Percentiles rank a stretch among this genome's conserved stretches.
Conservation (phyloP, 2,113 vertebrate species). For the Nannobrachium achirus region DNA sequence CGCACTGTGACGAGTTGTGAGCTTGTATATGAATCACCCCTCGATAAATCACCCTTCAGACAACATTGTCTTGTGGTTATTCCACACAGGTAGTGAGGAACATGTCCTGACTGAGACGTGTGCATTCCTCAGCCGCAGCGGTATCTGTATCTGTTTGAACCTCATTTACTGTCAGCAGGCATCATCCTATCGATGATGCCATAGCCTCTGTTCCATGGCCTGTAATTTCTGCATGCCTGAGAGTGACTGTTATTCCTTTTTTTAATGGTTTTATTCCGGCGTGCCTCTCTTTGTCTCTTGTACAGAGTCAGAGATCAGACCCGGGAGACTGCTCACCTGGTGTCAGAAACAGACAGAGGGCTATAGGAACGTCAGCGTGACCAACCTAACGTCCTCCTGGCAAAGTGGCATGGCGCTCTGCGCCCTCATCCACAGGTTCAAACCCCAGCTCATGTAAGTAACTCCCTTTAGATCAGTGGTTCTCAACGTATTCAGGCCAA, state of each 20-base stretch:
- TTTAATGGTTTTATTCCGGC: background rate
- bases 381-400: constrained; percentile 90
- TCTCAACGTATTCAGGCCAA: too few relatives aligned
- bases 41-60: too few relatives aligned
- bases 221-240: background rate
- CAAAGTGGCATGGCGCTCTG: constrained; percentile 89
- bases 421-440: constrained; percentile 94
- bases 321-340: constrained; percentile 92
- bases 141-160: constrained; percentile 16
- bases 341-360: constrained; percentile 94
- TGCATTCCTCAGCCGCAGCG: constrained; percentile 21
- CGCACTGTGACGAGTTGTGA: too few relatives aligned
- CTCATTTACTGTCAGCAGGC: constrained; percentile 11
- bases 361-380: constrained; percentile 85
- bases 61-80: too few relatives aligned
- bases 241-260: background rate
- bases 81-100: background rate
- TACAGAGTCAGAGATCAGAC: constrained; percentile 90
- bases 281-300: constrained; percentile 9
- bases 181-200: constrained; percentile 8
- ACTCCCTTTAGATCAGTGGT: too few relatives aligned
- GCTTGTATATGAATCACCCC: too few relatives aligned
- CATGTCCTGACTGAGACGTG: constrained; percentile 32
- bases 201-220: background rate
- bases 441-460: constrained; percentile 92